Conservation (phyloP, 2,888 invertebrate genomes). For the Drosophila picticornis region DNA sequence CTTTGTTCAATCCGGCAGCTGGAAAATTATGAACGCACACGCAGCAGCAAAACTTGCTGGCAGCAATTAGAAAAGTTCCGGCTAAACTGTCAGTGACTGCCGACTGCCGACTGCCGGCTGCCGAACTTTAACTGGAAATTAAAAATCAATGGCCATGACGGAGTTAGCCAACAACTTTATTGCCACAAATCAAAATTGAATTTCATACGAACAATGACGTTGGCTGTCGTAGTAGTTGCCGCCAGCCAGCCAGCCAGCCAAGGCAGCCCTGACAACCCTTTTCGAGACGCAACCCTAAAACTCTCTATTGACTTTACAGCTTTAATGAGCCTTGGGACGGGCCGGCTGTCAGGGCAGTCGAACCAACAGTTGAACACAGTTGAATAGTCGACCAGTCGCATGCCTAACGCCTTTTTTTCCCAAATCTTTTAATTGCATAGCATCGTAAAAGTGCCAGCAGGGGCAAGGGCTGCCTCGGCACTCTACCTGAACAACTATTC, state of each 20-base stretch:
- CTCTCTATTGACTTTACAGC: constrained; percentile 66
- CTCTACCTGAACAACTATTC: constrained; percentile 28
- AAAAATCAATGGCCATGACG: constrained; percentile 70
- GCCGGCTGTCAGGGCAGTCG: constrained; percentile 60
- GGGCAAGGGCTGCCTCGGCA: constrained; percentile 8
- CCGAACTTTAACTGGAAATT: constrained; percentile 44
- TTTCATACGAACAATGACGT: constrained; percentile 59
- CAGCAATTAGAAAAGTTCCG: constrained; percentile 78
- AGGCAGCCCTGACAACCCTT: background rate
- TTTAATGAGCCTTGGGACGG: constrained; percentile 62
- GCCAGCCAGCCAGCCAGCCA: background rate
- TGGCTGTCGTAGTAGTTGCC: background rate
- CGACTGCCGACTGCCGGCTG: constrained; percentile 20
- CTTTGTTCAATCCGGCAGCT: constrained; percentile 66
- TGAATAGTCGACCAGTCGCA: constrained; percentile 44
- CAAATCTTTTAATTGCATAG: constrained; percentile 72
- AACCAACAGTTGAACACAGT: constrained; percentile 18
- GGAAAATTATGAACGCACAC: constrained; percentile 67
- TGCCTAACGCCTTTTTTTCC: constrained; percentile 69
- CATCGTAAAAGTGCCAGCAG: constrained; percentile 46
- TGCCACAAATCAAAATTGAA: constrained; percentile 66
- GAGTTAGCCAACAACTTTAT: constrained; percentile 43
- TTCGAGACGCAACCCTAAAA: background rate
- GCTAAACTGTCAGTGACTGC: constrained; percentile 63
- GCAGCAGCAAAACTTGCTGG: constrained; percentile 49